Base-by-base conservation (phyloP, 23 tunicate genomes). In the Oikopleura dioica region DNA sequence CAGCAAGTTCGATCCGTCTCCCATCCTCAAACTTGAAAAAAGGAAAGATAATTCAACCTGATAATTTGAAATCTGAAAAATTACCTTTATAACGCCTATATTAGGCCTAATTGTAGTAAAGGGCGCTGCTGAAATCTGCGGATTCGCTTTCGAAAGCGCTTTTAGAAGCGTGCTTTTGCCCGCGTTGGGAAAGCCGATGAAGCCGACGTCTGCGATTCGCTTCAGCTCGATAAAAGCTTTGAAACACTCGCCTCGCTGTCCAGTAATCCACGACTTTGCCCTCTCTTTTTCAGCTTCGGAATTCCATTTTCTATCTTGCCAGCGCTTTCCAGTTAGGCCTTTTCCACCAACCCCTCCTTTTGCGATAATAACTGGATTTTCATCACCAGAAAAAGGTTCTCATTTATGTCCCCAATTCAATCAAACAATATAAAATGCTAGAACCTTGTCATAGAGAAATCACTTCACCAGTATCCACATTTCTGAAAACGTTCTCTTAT, bases 271-370 rank as follows among this genome's bases (percentile, higher is more conserved):
- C 29, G 16, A 23, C 16, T 63, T 23, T 16, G 72, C 72, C 33
- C 72, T 24, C 33, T 63, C 30, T 28, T 63, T 63, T 28, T 63
- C 72, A 2, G 16, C 72, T 4, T 12, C 30, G 4, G 72, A 63
- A 31, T 63, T 63, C 72, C 72, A 63, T 21, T 31, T 24, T 63
- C 32, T 16, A 23, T 31, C 5, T 5, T 63, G 33, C 2, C 16
- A 12, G 29, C 72, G 30, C 26, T 63, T 63, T 12, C 72, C 72
- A 28, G 72, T 63, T 28, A 63, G 26, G 5, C 72, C 72, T 28
- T 63, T 63, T 21, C 72, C 72, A 28, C 72, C 72, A 16, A 63
- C 72, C 30, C 72, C 72, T 63, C 72, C 72, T 23, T 28, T 23
- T 28, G 72, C 30, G 2, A 63, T 63, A 12, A 63, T 12, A 28